A percentile compares a stretch with the other conserved stretches of the same genome.
Evolutionary conservation across 1,140 invertebrate genomes (phyloP).

Genomic region (Solenopsis fugax): DNA sequence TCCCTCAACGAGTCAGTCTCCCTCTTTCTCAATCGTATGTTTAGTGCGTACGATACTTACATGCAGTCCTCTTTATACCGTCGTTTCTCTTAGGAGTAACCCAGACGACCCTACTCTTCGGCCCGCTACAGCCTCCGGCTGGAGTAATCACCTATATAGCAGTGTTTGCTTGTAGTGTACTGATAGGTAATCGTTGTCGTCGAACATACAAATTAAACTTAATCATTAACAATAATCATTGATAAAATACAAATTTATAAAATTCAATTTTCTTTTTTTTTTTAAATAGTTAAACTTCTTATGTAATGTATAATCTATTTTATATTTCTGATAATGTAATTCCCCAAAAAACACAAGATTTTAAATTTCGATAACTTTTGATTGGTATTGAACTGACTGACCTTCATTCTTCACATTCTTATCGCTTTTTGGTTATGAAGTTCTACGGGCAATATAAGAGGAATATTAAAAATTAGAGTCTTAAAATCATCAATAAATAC

Average conservation of each 20-base stretch:
- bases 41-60: constrained; percentile 61
- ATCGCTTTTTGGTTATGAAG: too few species aligned
- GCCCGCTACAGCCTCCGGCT: constrained; percentile 1
- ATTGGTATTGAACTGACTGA: too few species aligned
- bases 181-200: neutral
- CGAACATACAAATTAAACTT: neutral
- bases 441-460: too few species aligned
- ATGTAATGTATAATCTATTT: too few species aligned
- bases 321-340: too few species aligned
- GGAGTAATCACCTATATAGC: neutral
- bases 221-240: neutral
- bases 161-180: neutral
- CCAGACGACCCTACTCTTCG: constrained; percentile 54
- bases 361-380: too few species aligned
- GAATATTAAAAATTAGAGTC: too few species aligned
- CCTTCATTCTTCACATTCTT: too few species aligned
- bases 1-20: neutral
- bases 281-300: too few species aligned
- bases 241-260: neutral
- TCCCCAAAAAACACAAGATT: too few species aligned
- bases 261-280: neutral
- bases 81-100: constrained; percentile 62
- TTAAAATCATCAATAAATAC: too few species aligned
- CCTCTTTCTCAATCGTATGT: constrained; percentile 62
- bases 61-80: constrained; percentile 70